Evolutionary conservation across 30 jellyfish, hydroid and myxozoan genomes (phyloP).

Genomic region (Turritopsis rubra): DNA sequence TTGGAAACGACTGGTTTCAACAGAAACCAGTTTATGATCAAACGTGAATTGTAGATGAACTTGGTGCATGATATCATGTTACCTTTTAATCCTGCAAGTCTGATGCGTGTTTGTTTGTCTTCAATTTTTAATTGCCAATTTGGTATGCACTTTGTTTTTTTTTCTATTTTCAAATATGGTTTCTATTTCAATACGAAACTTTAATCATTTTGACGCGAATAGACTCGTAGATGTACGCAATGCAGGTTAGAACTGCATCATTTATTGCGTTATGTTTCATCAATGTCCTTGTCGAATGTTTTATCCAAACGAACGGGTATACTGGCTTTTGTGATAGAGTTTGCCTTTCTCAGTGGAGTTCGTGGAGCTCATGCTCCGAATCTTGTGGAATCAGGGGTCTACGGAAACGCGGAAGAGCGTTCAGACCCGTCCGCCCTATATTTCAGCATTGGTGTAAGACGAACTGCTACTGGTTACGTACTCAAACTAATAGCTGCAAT

Average conservation of each 20-base stretch:
- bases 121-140: too few relatives aligned
- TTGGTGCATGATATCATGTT: not conserved
- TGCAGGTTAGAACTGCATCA: too few relatives aligned
- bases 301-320: not conserved
- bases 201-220: not conserved
- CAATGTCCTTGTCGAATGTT: too few relatives aligned
- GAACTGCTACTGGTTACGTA: not conserved
- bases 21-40: too few relatives aligned
- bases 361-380: constrained; percentile 9
- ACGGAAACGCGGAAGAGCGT: not conserved
- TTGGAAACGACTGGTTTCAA: too few relatives aligned
- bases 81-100: not conserved
- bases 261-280: not conserved
- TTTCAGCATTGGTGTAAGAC: not conserved
- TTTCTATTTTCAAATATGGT: too few relatives aligned
- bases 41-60: too few relatives aligned
- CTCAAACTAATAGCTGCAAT: constrained; percentile 27
- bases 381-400: constrained; percentile 3
- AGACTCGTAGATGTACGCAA: not conserved
- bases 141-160: too few relatives aligned
- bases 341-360: not conserved
- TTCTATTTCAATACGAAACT: too few relatives aligned
- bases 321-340: not conserved
- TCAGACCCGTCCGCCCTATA: not conserved
- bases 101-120: not conserved